A percentile compares a stretch with the other conserved stretches of the same genome.
Evolutionary conservation across 1,140 invertebrate genomes (phyloP).

Genomic region (Venustaconcha ellipsiformis): DNA sequence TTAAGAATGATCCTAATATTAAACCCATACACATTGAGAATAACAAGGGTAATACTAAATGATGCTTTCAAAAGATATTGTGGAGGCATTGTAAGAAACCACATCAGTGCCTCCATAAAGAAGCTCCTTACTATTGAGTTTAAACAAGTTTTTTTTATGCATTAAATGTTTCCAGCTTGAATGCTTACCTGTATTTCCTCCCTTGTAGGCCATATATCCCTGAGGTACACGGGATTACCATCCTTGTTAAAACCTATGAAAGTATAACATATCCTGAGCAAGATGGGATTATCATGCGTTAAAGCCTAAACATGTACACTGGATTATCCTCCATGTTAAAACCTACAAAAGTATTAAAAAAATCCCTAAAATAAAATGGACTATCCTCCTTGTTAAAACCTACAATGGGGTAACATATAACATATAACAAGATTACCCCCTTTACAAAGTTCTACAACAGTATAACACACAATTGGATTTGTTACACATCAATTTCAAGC

Average conservation of each 20-base stretch:
- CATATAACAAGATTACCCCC: no score
- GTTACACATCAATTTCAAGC: no score
- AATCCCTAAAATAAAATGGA: no score
- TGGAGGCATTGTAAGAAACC: not conserved
- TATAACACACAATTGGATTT: no score
- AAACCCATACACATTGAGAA: no score
- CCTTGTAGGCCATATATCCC: conserved; percentile 96
- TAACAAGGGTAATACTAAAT: no score
- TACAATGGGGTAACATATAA: no score
- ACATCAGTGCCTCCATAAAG: not conserved
- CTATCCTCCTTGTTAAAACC: no score
- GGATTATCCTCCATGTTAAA: conserved; percentile 77
- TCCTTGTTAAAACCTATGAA: conserved; percentile 76
- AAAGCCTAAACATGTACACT: conserved; percentile 34
- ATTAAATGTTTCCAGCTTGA: not conserved
- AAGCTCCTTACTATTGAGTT: not conserved
- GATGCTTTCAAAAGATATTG: not conserved
- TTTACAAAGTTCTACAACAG: no score
- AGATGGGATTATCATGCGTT: no score
- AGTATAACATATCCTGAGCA: not conserved
- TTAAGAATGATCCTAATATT: no score
- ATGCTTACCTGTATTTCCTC: conserved; percentile 78
- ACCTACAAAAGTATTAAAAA: conserved; percentile 70
- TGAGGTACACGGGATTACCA: conserved; percentile 83
- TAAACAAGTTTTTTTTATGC: no score